Conservation (phyloP, 2,797 vertebrate genomes). For the Thamnophis elegans region DNA sequence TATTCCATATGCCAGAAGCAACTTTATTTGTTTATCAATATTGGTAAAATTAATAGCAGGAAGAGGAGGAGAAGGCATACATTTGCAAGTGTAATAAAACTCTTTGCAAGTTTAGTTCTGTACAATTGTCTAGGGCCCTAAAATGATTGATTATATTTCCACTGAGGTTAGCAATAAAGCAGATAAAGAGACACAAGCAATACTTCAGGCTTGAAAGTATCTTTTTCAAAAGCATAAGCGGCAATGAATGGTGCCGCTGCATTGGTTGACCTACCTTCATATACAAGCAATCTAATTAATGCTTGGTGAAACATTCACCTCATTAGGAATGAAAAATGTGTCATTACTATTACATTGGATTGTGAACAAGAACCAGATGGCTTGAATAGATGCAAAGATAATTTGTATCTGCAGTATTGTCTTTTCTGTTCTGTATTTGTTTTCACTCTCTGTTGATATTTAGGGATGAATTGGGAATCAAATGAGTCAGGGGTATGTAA, state of each 20-base stretch:
- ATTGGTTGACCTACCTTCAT: neutral
- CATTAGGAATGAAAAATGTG: neutral
- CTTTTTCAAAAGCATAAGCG: neutral
- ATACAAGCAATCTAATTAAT: neutral
- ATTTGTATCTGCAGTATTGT: neutral
- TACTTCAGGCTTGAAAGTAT: neutral
- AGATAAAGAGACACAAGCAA: neutral
- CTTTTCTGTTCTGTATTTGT: neutral
- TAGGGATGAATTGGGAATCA: neutral
- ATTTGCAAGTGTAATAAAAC: constrained; percentile 5
- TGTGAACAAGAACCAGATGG: neutral
- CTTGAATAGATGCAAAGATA: neutral
- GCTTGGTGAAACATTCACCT: neutral
- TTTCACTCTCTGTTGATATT: neutral
- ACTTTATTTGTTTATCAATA: constrained; percentile 31
- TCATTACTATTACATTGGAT: neutral
- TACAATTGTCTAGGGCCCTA: constrained; percentile 11
- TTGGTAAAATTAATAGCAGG: neutral
- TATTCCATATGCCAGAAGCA: constrained; percentile 37
- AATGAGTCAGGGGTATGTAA: neutral
- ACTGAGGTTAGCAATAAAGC: neutral
- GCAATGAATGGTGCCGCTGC: neutral
- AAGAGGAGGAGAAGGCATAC: neutral
- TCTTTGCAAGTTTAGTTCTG: neutral
- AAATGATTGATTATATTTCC: constrained; percentile 1